Base-by-base conservation (phyloP, 2,797 vertebrate species). In the Microctenopoma stevenorrisi region DNA sequence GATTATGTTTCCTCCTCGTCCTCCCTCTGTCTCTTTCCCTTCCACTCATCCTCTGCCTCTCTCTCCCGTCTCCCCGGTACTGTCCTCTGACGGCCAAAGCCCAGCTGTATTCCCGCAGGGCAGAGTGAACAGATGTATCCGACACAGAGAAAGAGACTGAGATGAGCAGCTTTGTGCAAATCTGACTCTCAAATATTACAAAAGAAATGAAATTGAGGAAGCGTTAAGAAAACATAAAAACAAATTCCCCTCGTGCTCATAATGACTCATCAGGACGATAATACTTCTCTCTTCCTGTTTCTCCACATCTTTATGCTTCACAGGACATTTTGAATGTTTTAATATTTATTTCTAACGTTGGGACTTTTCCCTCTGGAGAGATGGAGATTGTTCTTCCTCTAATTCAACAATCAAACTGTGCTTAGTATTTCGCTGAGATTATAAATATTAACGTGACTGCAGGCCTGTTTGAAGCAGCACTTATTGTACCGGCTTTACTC, bases 51-150 rank as follows among this genome's bases (percentile, higher is more conserved):
- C 53, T 37, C 50, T 14, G 25, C 25, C 47, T 68, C 42, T 4
- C 55, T 76, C 62, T 11, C 40, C 18, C 55, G 1, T 71, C 65
- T 81, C 67, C 63, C 78, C 71, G 65, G 74, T 86, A 88, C 90
- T 88, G 89, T 92, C 86, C 80, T 72, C 54, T 81, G 89, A 68
- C 85, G 85, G 82, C 88, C 69, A 53, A 38, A 77, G 84, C 91
- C 89, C 94, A 94, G 93, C 91, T 94, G 94, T 79, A 82, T 82
- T 82, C 87, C 93, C 88, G 57, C 13, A 76, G 89, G 91, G 90
- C 85, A 82, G 51, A 81, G 68, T 0, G 81, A 92, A 84, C 91
- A 94, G 92, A 93, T 93, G 91, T 81, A 76, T 61, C 54, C 47
- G 53, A 64, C 64, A 38, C 42, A 37, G 82, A 87, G 82, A 80